A percentile compares a stretch with the other conserved stretches of the same genome.
These are phyloP conservation scores for Agriopis leucophaearia DNA, from an alignment of 2,888 invertebrate genomes.

Conservation along the genomic window DNA sequence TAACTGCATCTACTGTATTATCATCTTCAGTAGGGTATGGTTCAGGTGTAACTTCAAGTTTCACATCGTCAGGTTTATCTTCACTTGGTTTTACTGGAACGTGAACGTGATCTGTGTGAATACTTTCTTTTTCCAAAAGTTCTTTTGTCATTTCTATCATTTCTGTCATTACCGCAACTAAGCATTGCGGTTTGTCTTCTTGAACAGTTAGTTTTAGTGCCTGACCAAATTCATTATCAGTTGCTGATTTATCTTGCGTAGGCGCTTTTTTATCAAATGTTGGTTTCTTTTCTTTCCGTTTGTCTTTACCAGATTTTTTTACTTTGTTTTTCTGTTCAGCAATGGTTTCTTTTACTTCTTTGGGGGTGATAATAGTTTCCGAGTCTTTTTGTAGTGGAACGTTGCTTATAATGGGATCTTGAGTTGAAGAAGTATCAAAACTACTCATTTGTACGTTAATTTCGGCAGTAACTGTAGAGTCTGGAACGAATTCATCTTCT, in stretches of 20 bases:
- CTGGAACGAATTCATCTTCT: constrained; percentile 66
- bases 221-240: not conserved
- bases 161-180: too few species aligned
- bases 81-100: constrained; percentile 24
- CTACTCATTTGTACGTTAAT: constrained; percentile 61
- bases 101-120: constrained; percentile 38
- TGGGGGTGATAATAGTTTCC: constrained; percentile 10
- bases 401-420: constrained; percentile 26
- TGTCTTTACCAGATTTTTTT: constrained; percentile 5
- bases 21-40: constrained; percentile 3
- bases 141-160: constrained; percentile 52
- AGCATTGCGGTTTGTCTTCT: constrained; percentile 35
- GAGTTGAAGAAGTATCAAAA: constrained; percentile 28
- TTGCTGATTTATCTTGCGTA: constrained; percentile 19
- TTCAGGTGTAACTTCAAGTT: constrained; percentile 1
- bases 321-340: not conserved
- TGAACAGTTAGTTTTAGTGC: constrained; percentile 10
- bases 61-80: not conserved
- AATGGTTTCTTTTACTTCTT: constrained; percentile 8
- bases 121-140: constrained; percentile 54
- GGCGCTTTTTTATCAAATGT: constrained; percentile 24
- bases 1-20: constrained; percentile 13
- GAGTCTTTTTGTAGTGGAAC: constrained; percentile 33
- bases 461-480: constrained; percentile 60
- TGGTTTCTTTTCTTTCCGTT: constrained; percentile 4